These are phyloP conservation scores for Drosophila yooni DNA, from an alignment of 2,888 invertebrate genomes.

Conservation along the genomic window DNA sequence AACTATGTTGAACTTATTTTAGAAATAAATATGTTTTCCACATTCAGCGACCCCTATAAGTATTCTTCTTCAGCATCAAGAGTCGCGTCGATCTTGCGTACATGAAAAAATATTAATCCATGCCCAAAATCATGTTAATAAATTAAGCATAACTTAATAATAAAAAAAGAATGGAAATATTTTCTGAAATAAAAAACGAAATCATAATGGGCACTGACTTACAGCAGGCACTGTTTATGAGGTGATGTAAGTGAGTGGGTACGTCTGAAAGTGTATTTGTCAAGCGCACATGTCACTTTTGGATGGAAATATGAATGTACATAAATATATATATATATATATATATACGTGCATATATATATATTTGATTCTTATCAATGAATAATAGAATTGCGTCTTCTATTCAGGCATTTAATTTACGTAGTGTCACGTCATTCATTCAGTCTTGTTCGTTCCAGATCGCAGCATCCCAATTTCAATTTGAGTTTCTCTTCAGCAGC, in stretches of 20 bases:
- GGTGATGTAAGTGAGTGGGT: neutral
- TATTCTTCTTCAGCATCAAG: neutral
- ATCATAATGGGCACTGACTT: neutral
- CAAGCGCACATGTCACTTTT: constrained; percentile 10
- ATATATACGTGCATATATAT: neutral
- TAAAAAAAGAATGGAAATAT: neutral
- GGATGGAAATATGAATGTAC: neutral
- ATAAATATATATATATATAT: neutral
- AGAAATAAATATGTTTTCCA: neutral
- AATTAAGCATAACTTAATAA: neutral
- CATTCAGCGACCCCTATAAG: neutral
- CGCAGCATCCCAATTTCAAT: constrained; percentile 18
- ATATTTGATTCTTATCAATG: constrained; percentile 50
- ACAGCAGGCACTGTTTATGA: neutral
- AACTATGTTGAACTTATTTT: constrained; percentile 1
- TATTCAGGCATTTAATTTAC: constrained; percentile 21
- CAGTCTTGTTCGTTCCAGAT: constrained; percentile 39
- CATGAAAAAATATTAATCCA: neutral
- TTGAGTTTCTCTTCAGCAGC: neutral
- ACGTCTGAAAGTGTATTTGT: constrained; percentile 6
- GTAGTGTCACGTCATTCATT: constrained; percentile 28
- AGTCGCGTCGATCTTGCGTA: neutral
- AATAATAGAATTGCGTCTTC: constrained; percentile 25
- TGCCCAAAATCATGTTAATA: neutral
- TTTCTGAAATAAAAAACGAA: neutral